A percentile compares a stretch with the other conserved stretches of the same genome.
These are phyloP conservation scores for Meloidogyne exigua DNA, from an alignment of 1,140 invertebrate species.

Conservation along the genomic window DNA sequence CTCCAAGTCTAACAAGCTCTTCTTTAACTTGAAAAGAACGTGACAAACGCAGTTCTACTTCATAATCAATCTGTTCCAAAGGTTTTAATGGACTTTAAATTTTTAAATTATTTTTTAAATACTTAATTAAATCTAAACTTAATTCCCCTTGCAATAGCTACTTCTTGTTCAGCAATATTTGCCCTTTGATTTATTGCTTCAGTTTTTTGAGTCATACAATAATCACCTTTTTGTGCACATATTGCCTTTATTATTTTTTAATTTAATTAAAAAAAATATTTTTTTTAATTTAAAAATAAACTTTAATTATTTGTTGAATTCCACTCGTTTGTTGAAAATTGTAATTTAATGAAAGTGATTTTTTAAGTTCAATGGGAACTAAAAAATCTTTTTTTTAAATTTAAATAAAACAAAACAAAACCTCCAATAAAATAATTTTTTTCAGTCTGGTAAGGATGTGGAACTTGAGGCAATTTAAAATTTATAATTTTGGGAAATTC, in stretches of 20 bases:
- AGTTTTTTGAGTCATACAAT: conserved; percentile 35
- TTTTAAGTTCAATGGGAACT: not conserved
- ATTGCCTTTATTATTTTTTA: conserved; percentile 29
- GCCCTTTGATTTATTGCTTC: conserved; percentile 36
- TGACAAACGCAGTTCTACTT: conserved; percentile 44
- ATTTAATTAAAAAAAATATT: too few relatives aligned
- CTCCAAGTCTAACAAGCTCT: conserved; percentile 50
- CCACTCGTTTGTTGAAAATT: not conserved
- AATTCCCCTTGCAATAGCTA: conserved; percentile 9
- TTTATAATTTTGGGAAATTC: not conserved
- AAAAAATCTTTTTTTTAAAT: not conserved
- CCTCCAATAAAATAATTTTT: not conserved
- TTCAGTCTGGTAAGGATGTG: not conserved
- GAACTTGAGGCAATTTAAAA: not conserved
- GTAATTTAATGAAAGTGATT: not conserved
- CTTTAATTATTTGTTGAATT: not conserved
- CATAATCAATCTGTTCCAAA: conserved; percentile 41
- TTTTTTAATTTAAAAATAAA: not conserved
- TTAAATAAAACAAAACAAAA: not conserved
- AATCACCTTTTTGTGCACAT: conserved; percentile 5
- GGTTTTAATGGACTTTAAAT: conserved; percentile 3
- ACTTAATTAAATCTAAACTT: not conserved
- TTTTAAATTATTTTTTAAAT: not conserved
- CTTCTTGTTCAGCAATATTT: conserved; percentile 36
- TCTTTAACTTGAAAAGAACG: conserved; percentile 50